phyloP scores from a whole-genome alignment of 2,797 vertebrate genomes.

The Podarcis siculus region DNA sequence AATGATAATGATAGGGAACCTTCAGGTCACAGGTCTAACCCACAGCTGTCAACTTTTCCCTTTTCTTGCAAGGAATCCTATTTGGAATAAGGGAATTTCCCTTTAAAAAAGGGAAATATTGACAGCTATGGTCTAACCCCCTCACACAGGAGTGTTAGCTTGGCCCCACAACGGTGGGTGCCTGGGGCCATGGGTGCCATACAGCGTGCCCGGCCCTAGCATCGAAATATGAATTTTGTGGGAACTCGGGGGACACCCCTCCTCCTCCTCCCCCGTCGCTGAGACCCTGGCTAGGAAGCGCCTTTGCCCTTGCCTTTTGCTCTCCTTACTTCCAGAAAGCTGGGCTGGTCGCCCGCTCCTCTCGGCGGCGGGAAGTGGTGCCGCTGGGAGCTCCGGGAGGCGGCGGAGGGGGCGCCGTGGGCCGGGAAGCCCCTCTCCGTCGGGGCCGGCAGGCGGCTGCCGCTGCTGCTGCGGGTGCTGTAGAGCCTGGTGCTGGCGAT shows the following conservation, averaged over 20 bases:
- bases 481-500: slow-evolving; percentile 79
- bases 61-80: no score
- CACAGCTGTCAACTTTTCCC: no score
- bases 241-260: background rate
- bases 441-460: slow-evolving; percentile 84
- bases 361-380: slow-evolving; percentile 83
- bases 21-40: no score
- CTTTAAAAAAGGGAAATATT: no score
- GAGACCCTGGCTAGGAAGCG: slow-evolving; percentile 41
- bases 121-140: no score
- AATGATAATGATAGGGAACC: no score
- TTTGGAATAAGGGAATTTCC: no score
- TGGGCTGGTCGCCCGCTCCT: slow-evolving; percentile 78
- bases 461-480: slow-evolving; percentile 81
- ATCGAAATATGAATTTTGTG: no score
- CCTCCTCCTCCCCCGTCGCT: slow-evolving; percentile 44
- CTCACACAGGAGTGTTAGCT: no score
- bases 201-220: no score
- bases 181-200: no score
- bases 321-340: slow-evolving; percentile 84
- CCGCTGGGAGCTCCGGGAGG: slow-evolving; percentile 80
- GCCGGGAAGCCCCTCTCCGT: slow-evolving; percentile 86
- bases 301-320: slow-evolving; percentile 76
- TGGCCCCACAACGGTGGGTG: no score
- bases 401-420: slow-evolving; percentile 79